Evolutionary conservation across 2,888 invertebrate genomes (phyloP).

Genomic region (Drosophila paramelanica): DNA sequence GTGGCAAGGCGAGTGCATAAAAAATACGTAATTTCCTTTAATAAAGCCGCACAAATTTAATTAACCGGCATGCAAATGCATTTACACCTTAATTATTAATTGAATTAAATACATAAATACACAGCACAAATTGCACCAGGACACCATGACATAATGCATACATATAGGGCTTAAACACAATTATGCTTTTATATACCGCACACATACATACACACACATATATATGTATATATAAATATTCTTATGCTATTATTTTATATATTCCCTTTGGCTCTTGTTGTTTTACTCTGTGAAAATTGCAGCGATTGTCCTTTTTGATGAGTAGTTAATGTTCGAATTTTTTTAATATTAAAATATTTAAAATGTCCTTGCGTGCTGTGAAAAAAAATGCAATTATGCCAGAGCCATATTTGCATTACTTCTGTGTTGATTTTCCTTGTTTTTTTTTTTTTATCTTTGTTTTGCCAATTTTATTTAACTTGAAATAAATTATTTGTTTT

Average conservation of each 20-base stretch:
- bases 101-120: constrained; percentile 74
- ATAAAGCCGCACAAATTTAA: constrained; percentile 81
- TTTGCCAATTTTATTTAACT: constrained; percentile 35
- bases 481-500: constrained; percentile 44
- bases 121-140: constrained; percentile 39
- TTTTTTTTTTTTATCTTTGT: not conserved
- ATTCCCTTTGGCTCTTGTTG: constrained; percentile 10
- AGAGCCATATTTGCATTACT: constrained; percentile 12
- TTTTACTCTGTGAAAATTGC: constrained; percentile 8
- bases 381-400: constrained; percentile 23
- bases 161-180: not conserved
- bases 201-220: constrained; percentile 5
- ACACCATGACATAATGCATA: constrained; percentile 9
- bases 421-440: not conserved
- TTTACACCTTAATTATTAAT: constrained; percentile 83
- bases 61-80: constrained; percentile 82
- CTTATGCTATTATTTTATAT: constrained; percentile 2
- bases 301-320: constrained; percentile 22
- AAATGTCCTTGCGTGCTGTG: constrained; percentile 22
- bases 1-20: constrained; percentile 53
- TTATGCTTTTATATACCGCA: not conserved
- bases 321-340: constrained; percentile 4
- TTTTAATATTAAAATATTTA: constrained; percentile 46
- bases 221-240: constrained; percentile 12
- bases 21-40: constrained; percentile 79